A percentile compares a stretch with the other conserved stretches of the same genome.
phyloP scores from a whole-genome alignment of 1,140 invertebrate species.

The Drosophila dunni region DNA sequence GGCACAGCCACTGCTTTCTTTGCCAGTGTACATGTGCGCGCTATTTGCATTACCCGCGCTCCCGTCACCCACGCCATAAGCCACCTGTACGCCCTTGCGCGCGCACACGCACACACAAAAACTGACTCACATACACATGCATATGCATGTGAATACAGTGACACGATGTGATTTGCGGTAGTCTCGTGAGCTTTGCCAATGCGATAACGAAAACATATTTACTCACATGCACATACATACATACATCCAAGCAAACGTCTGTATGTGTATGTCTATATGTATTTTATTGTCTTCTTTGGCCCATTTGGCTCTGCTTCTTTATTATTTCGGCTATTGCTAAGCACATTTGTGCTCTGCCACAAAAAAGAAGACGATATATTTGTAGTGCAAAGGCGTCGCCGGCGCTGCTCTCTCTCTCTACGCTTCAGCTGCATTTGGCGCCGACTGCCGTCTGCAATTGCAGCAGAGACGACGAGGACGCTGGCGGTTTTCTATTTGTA shows the following conservation, averaged over 20 bases:
- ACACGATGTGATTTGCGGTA: constrained; percentile 53
- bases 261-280: constrained; percentile 9
- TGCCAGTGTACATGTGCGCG: constrained; percentile 60
- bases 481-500: constrained; percentile 57
- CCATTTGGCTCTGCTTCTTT: constrained; percentile 55
- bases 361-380: constrained; percentile 16
- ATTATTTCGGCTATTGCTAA: constrained; percentile 42
- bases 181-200: constrained; percentile 52
- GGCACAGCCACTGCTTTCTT: constrained; percentile 41
- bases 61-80: constrained; percentile 63
- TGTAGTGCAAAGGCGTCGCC: constrained; percentile 27
- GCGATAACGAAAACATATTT: constrained; percentile 45
- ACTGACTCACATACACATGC: constrained; percentile 7
- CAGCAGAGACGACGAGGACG: constrained; percentile 28
- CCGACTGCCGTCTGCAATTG: constrained; percentile 34
- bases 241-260: constrained; percentile 16
- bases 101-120: constrained; percentile 33
- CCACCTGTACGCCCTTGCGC: constrained; percentile 80
- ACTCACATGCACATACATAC: constrained; percentile 13
- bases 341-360: constrained; percentile 32
- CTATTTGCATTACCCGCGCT: constrained; percentile 58
- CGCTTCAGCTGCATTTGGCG: constrained; percentile 72
- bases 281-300: constrained; percentile 53
- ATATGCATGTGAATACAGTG: constrained; percentile 13
- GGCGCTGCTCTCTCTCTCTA: constrained; percentile 47